Percentiles rank a stretch among this genome's conserved stretches.
Evolutionary conservation across 1,140 invertebrate species (phyloP).

Genomic region (Orussus abietinus): DNA sequence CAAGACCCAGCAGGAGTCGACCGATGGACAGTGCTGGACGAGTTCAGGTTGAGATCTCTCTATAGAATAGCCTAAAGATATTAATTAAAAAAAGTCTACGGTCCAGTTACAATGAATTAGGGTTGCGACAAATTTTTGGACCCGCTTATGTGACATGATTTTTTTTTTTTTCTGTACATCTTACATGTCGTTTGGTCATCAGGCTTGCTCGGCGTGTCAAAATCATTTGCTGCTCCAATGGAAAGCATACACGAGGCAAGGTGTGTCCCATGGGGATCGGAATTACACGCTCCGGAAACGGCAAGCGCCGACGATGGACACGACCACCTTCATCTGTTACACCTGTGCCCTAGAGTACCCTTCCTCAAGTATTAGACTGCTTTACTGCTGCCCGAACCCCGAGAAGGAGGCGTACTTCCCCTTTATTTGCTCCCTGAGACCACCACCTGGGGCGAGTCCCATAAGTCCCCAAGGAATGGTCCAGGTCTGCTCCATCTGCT

Average conservation of each 20-base stretch:
- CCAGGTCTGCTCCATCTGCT: conserved; percentile 81
- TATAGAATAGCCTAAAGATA: not conserved
- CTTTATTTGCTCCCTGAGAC: conserved; percentile 74
- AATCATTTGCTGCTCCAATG: conserved; percentile 79
- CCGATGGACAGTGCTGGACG: conserved; percentile 79
- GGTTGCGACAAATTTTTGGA: too few relatives aligned
- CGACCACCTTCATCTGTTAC: conserved; percentile 81
- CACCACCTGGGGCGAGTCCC: conserved; percentile 77
- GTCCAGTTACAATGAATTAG: too few relatives aligned
- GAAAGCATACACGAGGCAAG: conserved; percentile 61
- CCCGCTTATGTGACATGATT: too few relatives aligned
- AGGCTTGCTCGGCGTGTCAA: conserved; percentile 76
- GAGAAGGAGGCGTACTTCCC: conserved; percentile 85
- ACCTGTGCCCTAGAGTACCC: conserved; percentile 78
- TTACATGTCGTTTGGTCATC: too few relatives aligned
- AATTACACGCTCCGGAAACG: conserved; percentile 76
- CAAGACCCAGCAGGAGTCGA: conserved; percentile 73
- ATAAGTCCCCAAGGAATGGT: conserved; percentile 79
- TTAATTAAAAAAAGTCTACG: not conserved
- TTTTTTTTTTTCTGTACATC: conserved; percentile 21
- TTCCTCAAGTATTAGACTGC: conserved; percentile 68
- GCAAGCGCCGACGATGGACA: conserved; percentile 61
- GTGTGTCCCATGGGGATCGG: conserved; percentile 70
- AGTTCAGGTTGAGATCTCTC: conserved; percentile 52
- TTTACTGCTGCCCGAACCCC: conserved; percentile 81